Evolutionary conservation across 2,888 invertebrate genomes (phyloP), one percentile per base, ranked within the genome.

Genomic region (Diadegma fenestrale): DNA sequence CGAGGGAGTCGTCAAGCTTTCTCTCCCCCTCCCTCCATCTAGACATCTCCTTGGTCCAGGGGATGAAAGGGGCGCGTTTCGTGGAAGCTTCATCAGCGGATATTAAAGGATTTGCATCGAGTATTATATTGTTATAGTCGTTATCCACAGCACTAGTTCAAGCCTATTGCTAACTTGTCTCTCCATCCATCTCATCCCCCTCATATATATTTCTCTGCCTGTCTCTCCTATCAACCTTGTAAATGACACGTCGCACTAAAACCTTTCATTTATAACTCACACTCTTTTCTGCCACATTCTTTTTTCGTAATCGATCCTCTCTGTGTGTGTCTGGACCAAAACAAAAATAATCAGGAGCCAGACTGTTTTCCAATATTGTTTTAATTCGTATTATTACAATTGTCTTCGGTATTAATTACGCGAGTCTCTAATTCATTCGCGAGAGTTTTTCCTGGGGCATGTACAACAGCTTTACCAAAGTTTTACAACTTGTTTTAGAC

Each of bases 21-120:
- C 78, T 58, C 48, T 30, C 30, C n/a, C 61, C 48, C 66, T 63
- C 45, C 19, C 45, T 45, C 51, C 37, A 51, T 77, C 48, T 54
- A 58, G 12, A 17, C 48, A 30, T 69, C 73, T 72, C 73, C 22
- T 45, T 66, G 6, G 71, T 51, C 45, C 61, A 10, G 43, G 51
- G 54, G n/a, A n/a, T 48, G 48, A 54, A 84, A 87, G 86, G 89
- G 90, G 89, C 80, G 89, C 85, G 84, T 87, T 58, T 26, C 87
- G 91, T 86, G 58, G 68, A 71, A 89, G 92, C 92, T 93, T 93
- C 93, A 92, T 93, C 93, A 92, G 91, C 92, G 92, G 91, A 93
- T 93, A 93, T 93, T 93, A 93, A 93, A 93, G 92, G 93, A 93
- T 93, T 93, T 93, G 93, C 93, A 93, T 93, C 91, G 92, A 92